Evolutionary conservation across 2,888 invertebrate genomes (phyloP), one percentile per base, ranked within the genome.

Genomic region (Scaptomyza caliginosa): DNA sequence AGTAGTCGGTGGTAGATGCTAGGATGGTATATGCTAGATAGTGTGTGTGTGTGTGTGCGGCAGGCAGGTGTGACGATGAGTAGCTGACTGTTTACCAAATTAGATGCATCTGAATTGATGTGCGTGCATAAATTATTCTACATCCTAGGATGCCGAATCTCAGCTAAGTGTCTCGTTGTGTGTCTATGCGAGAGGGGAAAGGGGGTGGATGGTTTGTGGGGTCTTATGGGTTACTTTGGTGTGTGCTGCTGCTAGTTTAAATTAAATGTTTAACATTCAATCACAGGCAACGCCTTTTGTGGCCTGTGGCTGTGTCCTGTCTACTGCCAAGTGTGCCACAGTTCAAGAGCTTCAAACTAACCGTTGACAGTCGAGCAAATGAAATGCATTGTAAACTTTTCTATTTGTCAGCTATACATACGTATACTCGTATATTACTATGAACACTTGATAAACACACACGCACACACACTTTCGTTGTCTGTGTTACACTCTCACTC

Each of bases 81-180:
- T 58, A 51, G 56, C 58, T 59, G 70, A 36, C 81, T 80, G 84
- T 86, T 81, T 81, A 86, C 81, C 75, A 82, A 86, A 86, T 82
- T 86, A 82, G 82, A 84, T 82, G 87, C 85, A 82, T 86, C 81
- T 67, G 78, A 82, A 83, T 87, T 83, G 83, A 83, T 83, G 86
- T 85, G 76, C 79, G 73, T 78, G 88, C 88, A 83, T 83, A 85
- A 83, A 83, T 83, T 83, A n/a, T n/a, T n/a, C n/a, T n/a, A 83
- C 74, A 74, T 66, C 56, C 66, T 43, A 55, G 63, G 50, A 16
- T 62, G 39, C 49, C 39, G 43, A 76, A 74, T 59, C 74, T 66
- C 39, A 68, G 62, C 49, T 36, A 11, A 39, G 19, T 26, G 45
- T 42, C 17, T 24, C 23, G 39, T 6, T 49, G 19, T n/a, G 38